Percentiles rank a stretch among this genome's conserved stretches.
These are phyloP conservation scores for Lycodopsis pacificus DNA, from an alignment of 2,797 vertebrate species.

Conservation along the genomic window DNA sequence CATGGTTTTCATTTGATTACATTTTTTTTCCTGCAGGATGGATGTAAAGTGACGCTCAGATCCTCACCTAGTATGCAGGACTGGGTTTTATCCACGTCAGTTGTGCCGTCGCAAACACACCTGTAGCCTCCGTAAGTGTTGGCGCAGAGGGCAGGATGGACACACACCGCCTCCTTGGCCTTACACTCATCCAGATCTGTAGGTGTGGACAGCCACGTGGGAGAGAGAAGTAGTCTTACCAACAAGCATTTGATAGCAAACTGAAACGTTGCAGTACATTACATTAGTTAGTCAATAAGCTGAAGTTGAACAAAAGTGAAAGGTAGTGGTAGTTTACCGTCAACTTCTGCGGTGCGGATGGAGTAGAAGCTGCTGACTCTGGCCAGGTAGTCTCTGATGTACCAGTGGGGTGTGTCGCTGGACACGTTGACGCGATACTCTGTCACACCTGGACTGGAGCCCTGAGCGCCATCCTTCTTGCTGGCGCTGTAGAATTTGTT, in stretches of 20 bases:
- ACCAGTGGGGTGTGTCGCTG: constrained; percentile 90
- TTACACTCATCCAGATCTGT: constrained; percentile 87
- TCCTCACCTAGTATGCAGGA: constrained; percentile 81
- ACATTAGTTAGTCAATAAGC: background rate
- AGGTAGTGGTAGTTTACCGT: constrained; percentile 72
- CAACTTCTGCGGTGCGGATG: constrained; percentile 73
- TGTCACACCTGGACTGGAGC: constrained; percentile 1
- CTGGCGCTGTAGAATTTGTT: constrained; percentile 87
- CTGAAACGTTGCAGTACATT: background rate
- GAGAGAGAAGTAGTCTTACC: constrained; percentile 21
- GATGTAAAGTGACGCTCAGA: background rate
- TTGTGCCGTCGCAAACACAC: constrained; percentile 85
- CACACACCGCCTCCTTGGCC: constrained; percentile 73
- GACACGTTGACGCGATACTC: constrained; percentile 87
- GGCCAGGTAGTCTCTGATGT: constrained; percentile 85
- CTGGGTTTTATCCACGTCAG: constrained; percentile 78
- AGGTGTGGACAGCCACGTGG: constrained; percentile 13
- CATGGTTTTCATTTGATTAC: background rate
- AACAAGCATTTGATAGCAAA: background rate
- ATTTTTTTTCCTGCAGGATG: background rate
- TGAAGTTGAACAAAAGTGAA: background rate
- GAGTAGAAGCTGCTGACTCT: constrained; percentile 76
- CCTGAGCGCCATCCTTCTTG: constrained; percentile 27
- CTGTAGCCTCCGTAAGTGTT: constrained; percentile 89
- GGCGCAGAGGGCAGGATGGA: constrained; percentile 75